Conservation (phyloP, 2,797 vertebrate species). For the Calcarius lapponicus region DNA sequence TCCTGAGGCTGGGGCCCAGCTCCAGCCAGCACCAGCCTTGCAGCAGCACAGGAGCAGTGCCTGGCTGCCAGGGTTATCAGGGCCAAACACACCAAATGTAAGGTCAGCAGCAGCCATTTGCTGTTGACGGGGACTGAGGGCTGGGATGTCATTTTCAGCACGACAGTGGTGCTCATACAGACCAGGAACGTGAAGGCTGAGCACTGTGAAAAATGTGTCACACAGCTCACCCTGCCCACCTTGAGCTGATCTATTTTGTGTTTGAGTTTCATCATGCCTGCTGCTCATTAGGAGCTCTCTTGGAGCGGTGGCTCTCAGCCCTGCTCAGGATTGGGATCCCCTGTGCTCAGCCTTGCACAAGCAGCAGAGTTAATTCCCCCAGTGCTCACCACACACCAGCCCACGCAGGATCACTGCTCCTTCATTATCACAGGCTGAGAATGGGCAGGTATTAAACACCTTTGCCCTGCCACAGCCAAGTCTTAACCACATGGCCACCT, state of each 20-base stretch:
- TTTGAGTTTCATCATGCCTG: neutral
- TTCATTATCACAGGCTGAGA: neutral
- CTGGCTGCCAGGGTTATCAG: neutral
- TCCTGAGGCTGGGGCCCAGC: accelerated
- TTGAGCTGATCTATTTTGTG: neutral
- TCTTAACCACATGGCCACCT: neutral
- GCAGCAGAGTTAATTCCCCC: neutral
- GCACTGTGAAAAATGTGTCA: neutral
- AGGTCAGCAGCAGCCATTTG: neutral
- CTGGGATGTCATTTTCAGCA: neutral
- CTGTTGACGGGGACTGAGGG: neutral
- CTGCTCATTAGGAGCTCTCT: neutral
- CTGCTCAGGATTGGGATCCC: neutral
- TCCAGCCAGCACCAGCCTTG: neutral
- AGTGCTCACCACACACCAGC: neutral
- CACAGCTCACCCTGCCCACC: neutral
- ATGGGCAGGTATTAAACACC: neutral
- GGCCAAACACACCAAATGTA: neutral
- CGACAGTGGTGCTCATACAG: accelerated
- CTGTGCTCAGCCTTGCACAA: neutral
- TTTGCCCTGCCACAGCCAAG: neutral
- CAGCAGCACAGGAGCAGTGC: neutral
- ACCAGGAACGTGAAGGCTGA: neutral
- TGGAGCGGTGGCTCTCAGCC: neutral
- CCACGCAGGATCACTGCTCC: neutral